Conservation (phyloP, 2,888 invertebrate genomes). For the Caenorhabditis uteleia region DNA sequence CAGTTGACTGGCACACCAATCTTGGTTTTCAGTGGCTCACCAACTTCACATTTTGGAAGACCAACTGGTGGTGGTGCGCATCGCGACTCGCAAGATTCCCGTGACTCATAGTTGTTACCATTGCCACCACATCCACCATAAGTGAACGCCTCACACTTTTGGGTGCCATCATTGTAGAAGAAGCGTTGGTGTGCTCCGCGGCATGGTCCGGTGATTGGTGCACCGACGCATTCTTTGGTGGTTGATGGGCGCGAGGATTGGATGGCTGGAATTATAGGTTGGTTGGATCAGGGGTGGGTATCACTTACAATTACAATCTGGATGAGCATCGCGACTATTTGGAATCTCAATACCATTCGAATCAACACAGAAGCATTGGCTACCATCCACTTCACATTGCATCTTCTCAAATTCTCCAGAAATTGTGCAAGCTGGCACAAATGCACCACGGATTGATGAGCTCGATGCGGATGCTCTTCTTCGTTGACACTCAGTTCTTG, state of each 20-base stretch:
- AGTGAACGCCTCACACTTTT: slow-evolving; percentile 54
- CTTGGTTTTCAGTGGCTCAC: slow-evolving; percentile 54
- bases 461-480: slow-evolving; percentile 50
- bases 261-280: slow-evolving; percentile 61
- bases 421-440: slow-evolving; percentile 71
- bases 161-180: slow-evolving; percentile 61
- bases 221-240: slow-evolving; percentile 61
- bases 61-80: slow-evolving; percentile 55
- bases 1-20: slow-evolving; percentile 60
- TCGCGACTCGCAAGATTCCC: slow-evolving; percentile 52
- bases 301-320: slow-evolving; percentile 66
- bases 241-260: slow-evolving; percentile 44
- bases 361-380: slow-evolving; percentile 73
- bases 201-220: slow-evolving; percentile 61
- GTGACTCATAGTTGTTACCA: slow-evolving; percentile 66
- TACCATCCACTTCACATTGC: slow-evolving; percentile 71
- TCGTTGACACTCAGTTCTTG: slow-evolving; percentile 61
- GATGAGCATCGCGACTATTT: slow-evolving; percentile 62
- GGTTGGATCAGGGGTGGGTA: neutral
- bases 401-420: slow-evolving; percentile 70
- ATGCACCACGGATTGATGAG: slow-evolving; percentile 70
- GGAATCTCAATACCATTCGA: slow-evolving; percentile 65
- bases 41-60: slow-evolving; percentile 40
- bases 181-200: slow-evolving; percentile 49
- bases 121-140: slow-evolving; percentile 68